phyloP scores from a whole-genome alignment of 2,888 invertebrate genomes.

The Diaprepes abbreviatus region DNA sequence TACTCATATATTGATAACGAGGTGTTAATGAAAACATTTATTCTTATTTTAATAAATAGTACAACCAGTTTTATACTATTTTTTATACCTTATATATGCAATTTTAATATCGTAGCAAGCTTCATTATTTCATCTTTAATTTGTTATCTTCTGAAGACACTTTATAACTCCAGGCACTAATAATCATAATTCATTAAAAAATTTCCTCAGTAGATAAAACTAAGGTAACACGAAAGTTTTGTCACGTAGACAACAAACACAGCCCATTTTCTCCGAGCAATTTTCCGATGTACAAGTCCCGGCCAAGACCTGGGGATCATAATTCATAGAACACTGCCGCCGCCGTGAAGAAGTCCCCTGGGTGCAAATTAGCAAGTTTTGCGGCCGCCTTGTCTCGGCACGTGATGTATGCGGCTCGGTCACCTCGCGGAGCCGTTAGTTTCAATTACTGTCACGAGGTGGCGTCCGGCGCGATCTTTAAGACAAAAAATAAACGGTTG shows the following conservation, averaged over 20 bases:
- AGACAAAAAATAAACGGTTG: slow-evolving; percentile 24
- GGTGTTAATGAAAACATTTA: too few relatives aligned
- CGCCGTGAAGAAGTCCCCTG: slow-evolving; percentile 56
- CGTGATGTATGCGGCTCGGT: slow-evolving; percentile 63
- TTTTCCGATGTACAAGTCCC: slow-evolving; percentile 18
- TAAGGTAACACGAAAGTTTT: slow-evolving; percentile 29
- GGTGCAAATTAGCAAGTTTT: slow-evolving; percentile 65
- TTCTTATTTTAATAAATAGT: too few relatives aligned
- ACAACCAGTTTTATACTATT: too few relatives aligned
- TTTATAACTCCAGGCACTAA: not conserved
- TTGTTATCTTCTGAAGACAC: not conserved
- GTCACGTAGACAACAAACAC: slow-evolving; percentile 39
- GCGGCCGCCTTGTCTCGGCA: slow-evolving; percentile 43
- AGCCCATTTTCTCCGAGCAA: slow-evolving; percentile 30
- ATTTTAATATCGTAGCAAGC: too few relatives aligned
- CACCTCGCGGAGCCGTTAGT: slow-evolving; percentile 64
- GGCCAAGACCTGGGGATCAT: slow-evolving; percentile 49
- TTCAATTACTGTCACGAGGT: slow-evolving; percentile 64
- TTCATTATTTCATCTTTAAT: too few relatives aligned
- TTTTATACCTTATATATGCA: too few relatives aligned
- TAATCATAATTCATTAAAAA: not conserved
- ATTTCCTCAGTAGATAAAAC: not conserved
- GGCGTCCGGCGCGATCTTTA: slow-evolving; percentile 54
- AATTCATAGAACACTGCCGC: slow-evolving; percentile 55
- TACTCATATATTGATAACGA: too few relatives aligned